These are phyloP conservation scores for Poeciliopsis occidentalis DNA, from an alignment of 2,113 vertebrate species.

Conservation along the genomic window DNA sequence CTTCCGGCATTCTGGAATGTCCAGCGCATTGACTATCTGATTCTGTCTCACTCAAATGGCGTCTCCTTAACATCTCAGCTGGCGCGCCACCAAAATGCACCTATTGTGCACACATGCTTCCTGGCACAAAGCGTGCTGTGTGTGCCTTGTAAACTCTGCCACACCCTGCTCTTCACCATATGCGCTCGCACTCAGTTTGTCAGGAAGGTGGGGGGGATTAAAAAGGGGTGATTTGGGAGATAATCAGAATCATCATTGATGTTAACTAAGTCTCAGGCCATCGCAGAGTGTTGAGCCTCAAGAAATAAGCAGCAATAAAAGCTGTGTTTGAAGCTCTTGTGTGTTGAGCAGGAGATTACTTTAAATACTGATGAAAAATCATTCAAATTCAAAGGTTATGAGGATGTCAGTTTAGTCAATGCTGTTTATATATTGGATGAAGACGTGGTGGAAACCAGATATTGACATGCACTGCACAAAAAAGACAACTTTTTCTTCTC, in stretches of 20 bases:
- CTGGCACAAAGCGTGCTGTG: slow-evolving; percentile 72
- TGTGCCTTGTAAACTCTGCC: slow-evolving; percentile 66
- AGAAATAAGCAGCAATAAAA: slow-evolving; percentile 59
- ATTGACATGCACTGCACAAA: background rate
- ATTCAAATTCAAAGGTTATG: slow-evolving; percentile 71
- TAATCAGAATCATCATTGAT: slow-evolving; percentile 68
- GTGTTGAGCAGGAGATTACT: slow-evolving; percentile 25
- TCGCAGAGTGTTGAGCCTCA: slow-evolving; percentile 55
- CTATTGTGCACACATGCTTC: slow-evolving; percentile 72
- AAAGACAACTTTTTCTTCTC: background rate
- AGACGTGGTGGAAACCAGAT: slow-evolving; percentile 1
- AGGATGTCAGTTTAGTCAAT: slow-evolving; percentile 56
- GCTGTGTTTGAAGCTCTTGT: slow-evolving; percentile 39
- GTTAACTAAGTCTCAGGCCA: slow-evolving; percentile 70
- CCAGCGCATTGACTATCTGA: slow-evolving; percentile 27
- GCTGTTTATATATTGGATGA: slow-evolving; percentile 36
- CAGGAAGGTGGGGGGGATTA: slow-evolving; percentile 21
- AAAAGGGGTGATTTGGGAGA: slow-evolving; percentile 59
- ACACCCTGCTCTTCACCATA: slow-evolving; percentile 65
- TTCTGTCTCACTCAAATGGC: slow-evolving; percentile 38
- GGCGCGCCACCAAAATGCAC: slow-evolving; percentile 43
- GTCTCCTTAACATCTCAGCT: slow-evolving; percentile 42
- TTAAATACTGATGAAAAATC: slow-evolving; percentile 45
- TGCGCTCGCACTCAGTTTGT: slow-evolving; percentile 60
- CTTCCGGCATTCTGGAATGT: slow-evolving; percentile 28